phyloP scores from a whole-genome alignment of 2,888 invertebrate genomes.

The Lagria hirta region DNA sequence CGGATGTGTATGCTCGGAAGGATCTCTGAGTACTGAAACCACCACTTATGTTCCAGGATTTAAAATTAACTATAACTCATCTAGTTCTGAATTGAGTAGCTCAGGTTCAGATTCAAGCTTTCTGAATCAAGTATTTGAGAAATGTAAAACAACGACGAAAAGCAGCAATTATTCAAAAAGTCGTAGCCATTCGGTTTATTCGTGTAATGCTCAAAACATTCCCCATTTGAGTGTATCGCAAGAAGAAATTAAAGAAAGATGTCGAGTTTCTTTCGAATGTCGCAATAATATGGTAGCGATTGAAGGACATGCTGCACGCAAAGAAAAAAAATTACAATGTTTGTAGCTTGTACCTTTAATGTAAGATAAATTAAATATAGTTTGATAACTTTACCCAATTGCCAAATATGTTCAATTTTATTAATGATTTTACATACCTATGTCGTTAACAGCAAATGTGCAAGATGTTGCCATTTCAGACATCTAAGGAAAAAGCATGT shows the following conservation, averaged over 20 bases:
- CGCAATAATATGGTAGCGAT: conserved; percentile 19
- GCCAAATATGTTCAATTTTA: not conserved
- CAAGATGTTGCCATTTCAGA: no score
- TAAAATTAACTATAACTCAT: conserved; percentile 8
- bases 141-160: conserved; percentile 2
- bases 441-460: no score
- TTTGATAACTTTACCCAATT: not conserved
- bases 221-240: no score
- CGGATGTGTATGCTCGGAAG: no score
- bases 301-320: conserved; percentile 19
- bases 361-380: no score
- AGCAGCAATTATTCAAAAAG: no score
- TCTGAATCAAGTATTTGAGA: conserved; percentile 5
- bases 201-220: not conserved
- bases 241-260: conserved; percentile 14
- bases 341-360: no score
- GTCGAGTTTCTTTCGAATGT: conserved; percentile 19
- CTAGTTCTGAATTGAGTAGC: not conserved
- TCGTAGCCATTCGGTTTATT: no score
- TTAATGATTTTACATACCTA: not conserved
- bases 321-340: no score
- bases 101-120: not conserved
- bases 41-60: conserved; percentile 13
- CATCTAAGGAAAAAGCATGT: no score
- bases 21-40: no score